Evolutionary conservation across 2,888 invertebrate species (phyloP).

Genomic region (Tiliacea aurago): DNA sequence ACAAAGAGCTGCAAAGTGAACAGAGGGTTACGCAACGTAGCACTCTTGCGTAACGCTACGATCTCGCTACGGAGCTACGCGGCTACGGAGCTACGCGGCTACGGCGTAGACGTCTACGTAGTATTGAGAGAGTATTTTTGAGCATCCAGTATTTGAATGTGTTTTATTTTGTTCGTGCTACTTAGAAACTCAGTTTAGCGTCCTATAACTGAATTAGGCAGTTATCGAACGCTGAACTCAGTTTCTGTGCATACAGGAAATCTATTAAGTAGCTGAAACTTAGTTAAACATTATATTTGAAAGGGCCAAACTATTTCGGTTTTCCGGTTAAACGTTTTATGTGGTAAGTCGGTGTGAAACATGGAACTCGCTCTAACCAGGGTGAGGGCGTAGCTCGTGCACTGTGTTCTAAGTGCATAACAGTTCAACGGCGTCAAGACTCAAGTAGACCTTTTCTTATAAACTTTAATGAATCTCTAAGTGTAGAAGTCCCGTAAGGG

Average conservation of each 20-base stretch:
- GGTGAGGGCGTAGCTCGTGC: background rate
- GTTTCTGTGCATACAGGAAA: background rate
- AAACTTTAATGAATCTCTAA: background rate
- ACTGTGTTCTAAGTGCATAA: background rate
- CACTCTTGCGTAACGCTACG: conserved; percentile 66
- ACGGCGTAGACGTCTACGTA: conserved; percentile 46
- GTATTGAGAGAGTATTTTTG: conserved; percentile 28
- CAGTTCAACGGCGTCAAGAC: background rate
- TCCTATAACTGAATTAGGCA: background rate
- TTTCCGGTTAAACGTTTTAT: too few species aligned
- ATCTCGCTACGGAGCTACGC: conserved; percentile 47
- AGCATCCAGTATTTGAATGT: background rate
- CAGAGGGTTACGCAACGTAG: conserved; percentile 66
- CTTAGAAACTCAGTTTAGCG: background rate
- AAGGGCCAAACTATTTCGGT: too few species aligned
- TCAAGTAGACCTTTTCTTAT: background rate
- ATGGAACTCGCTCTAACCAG: background rate
- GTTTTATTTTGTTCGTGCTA: background rate
- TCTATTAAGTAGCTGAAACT: background rate
- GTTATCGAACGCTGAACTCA: too few species aligned
- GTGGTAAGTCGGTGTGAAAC: background rate
- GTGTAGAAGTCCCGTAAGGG: too few species aligned
- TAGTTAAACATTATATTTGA: too few species aligned
- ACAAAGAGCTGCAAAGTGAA: conserved; percentile 63
- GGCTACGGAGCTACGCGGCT: conserved; percentile 53